Conservation (phyloP, 2,797 vertebrate species). For the Acanthurus leucopareius region DNA sequence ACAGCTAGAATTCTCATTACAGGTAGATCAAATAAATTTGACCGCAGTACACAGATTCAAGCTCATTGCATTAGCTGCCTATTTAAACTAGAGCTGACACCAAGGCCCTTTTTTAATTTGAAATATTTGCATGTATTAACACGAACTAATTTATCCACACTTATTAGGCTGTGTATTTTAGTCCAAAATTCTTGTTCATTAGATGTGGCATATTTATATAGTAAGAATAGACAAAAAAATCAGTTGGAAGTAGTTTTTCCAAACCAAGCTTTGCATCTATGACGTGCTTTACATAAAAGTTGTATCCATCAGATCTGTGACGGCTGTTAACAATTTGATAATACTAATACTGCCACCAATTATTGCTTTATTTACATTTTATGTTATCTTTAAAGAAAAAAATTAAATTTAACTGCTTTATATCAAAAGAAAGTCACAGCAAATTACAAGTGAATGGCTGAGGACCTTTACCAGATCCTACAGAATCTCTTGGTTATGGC, state of each 20-base stretch:
- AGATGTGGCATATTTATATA: conserved; percentile 7
- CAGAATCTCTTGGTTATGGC: not conserved
- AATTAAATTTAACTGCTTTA: not conserved
- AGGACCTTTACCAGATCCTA: too few relatives aligned
- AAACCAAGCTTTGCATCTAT: not conserved
- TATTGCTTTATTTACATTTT: not conserved
- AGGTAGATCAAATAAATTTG: conserved; percentile 33
- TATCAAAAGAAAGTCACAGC: not conserved
- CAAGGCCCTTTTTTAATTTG: conserved; percentile 11
- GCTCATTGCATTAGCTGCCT: not conserved
- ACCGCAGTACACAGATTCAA: not conserved
- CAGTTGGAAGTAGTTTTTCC: not conserved
- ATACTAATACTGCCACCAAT: not conserved
- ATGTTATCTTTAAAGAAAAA: not conserved
- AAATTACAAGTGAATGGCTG: too few relatives aligned
- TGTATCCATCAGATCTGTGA: not conserved
- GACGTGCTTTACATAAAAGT: not conserved
- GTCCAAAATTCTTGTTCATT: conserved; percentile 3
- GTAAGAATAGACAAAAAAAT: conserved; percentile 16
- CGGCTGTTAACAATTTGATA: not conserved
- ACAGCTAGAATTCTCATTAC: conserved; percentile 1
- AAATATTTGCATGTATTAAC: conserved; percentile 14
- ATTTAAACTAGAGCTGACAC: conserved; percentile 21
- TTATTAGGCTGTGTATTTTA: conserved; percentile 10
- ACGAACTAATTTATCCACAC: conserved; percentile 19